Percentiles rank a stretch among this genome's conserved stretches.
These are phyloP conservation scores for Cisticola juncidis DNA, from an alignment of 2,113 vertebrate species.

Conservation along the genomic window DNA sequence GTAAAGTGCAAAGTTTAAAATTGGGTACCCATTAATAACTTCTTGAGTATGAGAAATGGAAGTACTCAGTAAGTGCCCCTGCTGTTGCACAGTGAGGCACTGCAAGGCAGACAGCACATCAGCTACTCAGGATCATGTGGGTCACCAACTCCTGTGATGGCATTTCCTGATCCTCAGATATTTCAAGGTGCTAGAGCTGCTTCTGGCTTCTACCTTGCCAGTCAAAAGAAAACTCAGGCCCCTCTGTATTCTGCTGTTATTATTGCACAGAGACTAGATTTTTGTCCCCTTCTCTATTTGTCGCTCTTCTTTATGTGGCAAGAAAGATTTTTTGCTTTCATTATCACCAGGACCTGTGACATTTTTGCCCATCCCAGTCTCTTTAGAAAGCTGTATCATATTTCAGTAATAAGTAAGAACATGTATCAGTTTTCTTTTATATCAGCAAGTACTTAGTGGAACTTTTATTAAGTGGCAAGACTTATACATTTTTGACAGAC, in stretches of 20 bases:
- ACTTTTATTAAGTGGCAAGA: background rate
- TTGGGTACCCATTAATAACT: background rate
- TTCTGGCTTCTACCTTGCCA: background rate
- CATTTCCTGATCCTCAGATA: background rate
- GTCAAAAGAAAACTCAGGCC: background rate
- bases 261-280: background rate
- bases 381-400: background rate
- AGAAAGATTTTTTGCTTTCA: background rate
- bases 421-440: background rate
- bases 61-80: background rate
- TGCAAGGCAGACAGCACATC: background rate
- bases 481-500: background rate
- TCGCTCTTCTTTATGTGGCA: background rate
- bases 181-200: background rate
- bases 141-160: accelerated
- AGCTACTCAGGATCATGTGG: accelerated
- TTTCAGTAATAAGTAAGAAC: background rate
- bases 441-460: background rate
- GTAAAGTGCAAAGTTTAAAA: background rate
- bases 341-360: background rate
- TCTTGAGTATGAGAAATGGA: background rate
- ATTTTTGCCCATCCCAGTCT: background rate
- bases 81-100: accelerated
- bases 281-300: background rate
- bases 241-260: background rate